These are phyloP conservation scores for Ataeniobius toweri DNA, from an alignment of 2,797 vertebrate genomes.

Conservation along the genomic window DNA sequence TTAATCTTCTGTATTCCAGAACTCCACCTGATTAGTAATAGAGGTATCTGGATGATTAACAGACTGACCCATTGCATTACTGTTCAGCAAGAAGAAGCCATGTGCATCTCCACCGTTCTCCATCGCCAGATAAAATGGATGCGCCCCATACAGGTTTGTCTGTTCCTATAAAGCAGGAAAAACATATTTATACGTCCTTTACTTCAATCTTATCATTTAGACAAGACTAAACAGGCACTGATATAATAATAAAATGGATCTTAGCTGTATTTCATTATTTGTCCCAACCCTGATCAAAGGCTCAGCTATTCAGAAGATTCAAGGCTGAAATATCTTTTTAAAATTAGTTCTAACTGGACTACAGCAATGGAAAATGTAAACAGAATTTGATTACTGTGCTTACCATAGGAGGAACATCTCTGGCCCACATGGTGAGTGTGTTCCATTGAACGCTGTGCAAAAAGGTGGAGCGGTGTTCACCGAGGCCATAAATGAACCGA, in stretches of 20 bases:
- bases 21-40: neutral
- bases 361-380: neutral
- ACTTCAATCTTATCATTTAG: neutral
- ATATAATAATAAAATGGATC: neutral
- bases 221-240: neutral
- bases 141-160: conserved; percentile 87
- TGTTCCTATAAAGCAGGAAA: conserved; percentile 74
- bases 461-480: conserved; percentile 85
- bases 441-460: conserved; percentile 88
- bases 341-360: neutral
- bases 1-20: neutral
- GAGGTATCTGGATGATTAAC: neutral
- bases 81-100: conserved; percentile 91
- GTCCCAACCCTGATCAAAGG: neutral
- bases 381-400: neutral
- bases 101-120: conserved; percentile 84
- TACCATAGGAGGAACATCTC: conserved; percentile 78
- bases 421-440: conserved; percentile 89
- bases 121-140: conserved; percentile 89
- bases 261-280: neutral
- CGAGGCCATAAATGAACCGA: conserved; percentile 85
- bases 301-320: neutral
- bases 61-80: conserved; percentile 89
- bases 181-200: neutral
- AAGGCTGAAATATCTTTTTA: too few relatives aligned